Evolutionary conservation across 2,888 invertebrate genomes (phyloP).

Genomic region (Synanthedon vespiformis): DNA sequence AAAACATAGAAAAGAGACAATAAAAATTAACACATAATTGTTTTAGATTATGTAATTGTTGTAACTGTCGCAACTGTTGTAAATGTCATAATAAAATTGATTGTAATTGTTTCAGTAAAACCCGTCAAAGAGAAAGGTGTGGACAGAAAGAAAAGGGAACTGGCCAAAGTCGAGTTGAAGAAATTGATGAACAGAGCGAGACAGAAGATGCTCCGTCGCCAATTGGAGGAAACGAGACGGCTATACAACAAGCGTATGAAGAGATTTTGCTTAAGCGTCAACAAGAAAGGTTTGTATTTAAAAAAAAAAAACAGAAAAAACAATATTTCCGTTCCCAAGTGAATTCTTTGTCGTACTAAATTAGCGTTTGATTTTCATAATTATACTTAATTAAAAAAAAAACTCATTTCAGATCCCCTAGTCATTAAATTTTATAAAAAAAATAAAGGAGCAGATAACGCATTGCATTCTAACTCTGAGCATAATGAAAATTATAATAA

Average conservation of each 20-base stretch:
- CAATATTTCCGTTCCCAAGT: too few species aligned
- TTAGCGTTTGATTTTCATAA: too few species aligned
- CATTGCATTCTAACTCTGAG: background rate
- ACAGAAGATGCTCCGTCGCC: constrained; percentile 10
- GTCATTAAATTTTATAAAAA: constrained; percentile 12
- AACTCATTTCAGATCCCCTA: background rate
- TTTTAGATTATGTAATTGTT: too few species aligned
- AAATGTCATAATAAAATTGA: too few species aligned
- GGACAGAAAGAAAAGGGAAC: constrained; percentile 6
- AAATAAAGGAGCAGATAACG: constrained; percentile 2
- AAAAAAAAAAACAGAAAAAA: too few species aligned
- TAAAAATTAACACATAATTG: too few species aligned
- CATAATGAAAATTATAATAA: too few species aligned
- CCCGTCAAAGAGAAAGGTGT: background rate
- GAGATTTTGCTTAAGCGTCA: background rate
- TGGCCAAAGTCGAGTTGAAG: constrained; percentile 5
- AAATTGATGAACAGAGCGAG: constrained; percentile 11
- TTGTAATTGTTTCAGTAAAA: background rate
- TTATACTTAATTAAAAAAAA: too few species aligned
- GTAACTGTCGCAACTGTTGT: too few species aligned
- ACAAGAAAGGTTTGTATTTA: background rate
- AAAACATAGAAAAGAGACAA: too few species aligned
- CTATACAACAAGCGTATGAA: constrained; percentile 25
- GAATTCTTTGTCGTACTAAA: too few species aligned
- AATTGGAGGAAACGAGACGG: constrained; percentile 22